Percentiles rank a stretch among this genome's conserved stretches.
These are phyloP conservation scores for Pocillopora meandrina DNA, from an alignment of 92 coral and sea anemone genomes.

Conservation along the genomic window DNA sequence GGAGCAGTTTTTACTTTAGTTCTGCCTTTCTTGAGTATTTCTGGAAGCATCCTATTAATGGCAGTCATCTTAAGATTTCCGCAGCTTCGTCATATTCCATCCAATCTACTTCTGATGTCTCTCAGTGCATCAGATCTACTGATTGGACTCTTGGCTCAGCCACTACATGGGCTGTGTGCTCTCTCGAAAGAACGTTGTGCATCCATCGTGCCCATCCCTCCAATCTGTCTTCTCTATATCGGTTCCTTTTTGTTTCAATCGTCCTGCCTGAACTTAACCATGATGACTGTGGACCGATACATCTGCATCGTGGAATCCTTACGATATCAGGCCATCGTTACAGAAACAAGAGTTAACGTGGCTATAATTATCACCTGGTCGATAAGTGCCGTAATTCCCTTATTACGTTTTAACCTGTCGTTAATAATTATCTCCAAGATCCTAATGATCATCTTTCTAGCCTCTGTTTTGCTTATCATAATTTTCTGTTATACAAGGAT, in stretches of 20 bases:
- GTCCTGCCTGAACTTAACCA: neutral
- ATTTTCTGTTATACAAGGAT: conserved; percentile 2
- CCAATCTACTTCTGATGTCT: conserved; percentile 7
- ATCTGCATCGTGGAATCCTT: conserved; percentile 1
- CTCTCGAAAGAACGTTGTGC: neutral
- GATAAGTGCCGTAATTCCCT: neutral
- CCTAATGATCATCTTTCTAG: neutral
- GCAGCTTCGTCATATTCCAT: conserved; percentile 18
- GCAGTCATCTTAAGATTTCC: neutral
- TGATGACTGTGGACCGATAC: conserved; percentile 4
- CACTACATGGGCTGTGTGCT: neutral
- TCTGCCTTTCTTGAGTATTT: neutral
- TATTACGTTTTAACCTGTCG: neutral
- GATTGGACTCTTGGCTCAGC: conserved; percentile 8
- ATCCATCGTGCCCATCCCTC: neutral
- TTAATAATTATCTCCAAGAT: neutral
- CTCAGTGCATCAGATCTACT: neutral
- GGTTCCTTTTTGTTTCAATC: neutral
- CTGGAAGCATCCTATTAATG: neutral
- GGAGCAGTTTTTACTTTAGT: neutral
- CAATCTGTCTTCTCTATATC: neutral
- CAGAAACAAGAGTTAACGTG: neutral
- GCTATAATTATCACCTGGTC: conserved; percentile 1
- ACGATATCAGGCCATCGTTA: neutral
- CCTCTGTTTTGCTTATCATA: neutral